Base-by-base conservation (phyloP, 2,888 invertebrate species). In the Anorthoa munda region DNA sequence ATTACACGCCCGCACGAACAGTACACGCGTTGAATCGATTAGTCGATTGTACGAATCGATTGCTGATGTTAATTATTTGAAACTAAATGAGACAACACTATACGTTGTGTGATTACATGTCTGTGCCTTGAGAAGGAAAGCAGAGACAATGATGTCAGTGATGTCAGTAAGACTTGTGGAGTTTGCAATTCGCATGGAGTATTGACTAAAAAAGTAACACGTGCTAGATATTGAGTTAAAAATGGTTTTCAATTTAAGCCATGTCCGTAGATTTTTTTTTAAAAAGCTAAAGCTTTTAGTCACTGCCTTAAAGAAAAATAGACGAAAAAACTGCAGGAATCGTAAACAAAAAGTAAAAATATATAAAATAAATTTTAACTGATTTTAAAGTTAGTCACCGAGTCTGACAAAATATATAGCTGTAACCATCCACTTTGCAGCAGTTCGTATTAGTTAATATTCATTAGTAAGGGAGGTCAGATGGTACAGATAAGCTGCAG, bases 371-470 rank as follows among this genome's bases (percentile, higher is more conserved):
- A 60, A 53, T 55, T 48, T 61, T 50, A 65, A 75, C 59, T 50
- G 66, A 78, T 79, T 72, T 61, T 79, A 81, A 87, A 89, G 90
- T 95, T 94, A 95, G 90, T 95, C 94, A 95, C 90, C 90, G 90
- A 88, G 88, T 66, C 71, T 55, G 71, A 80, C 72, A 87, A 89
- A 90, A 90, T 91, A 89, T 91, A 91, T 89, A 90, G 88, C 89
- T 66, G 72, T 86, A 86, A 71, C 70, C 67, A 83, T 79, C 80
- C 89, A 89, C 75, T 85, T 92, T 90, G 91, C 91, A 89, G 89
- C 90, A 82, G 90, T 92, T 93, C 91, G 88, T 93, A 94, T 94
- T 94, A 92, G 94, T 96, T 95, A 96, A 95, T 96, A 96, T 96
- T 96, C 95, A 95, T 95, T 95, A 95, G 92, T 80, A 87, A 91